Percentiles rank a stretch among this genome's conserved stretches.
These are phyloP conservation scores for human (Homo sapiens) DNA, from an alignment of 2,113 vertebrate species.

Conservation along the genomic window GRCh38 chr4:91562001-91562500, in stretches of 20 bases:
- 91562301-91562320: slow-evolving; percentile 51
- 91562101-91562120: background rate
- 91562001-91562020: slow-evolving; percentile 29
- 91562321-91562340: background rate
- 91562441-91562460: slow-evolving; percentile 24
- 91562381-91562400: background rate
- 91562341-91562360: slow-evolving; percentile 11
- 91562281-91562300: slow-evolving; percentile 62
- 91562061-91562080: background rate
- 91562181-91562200: background rate
- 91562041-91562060: background rate
- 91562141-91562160: background rate
- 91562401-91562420: slow-evolving; percentile 35
- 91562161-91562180: background rate
- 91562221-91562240: background rate
- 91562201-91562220: slow-evolving; percentile 5
- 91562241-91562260: background rate
- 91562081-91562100: background rate
- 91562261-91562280: background rate
- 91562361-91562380: background rate
- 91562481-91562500: slow-evolving; percentile 50
- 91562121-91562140: background rate
- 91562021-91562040: background rate
- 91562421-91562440: slow-evolving; percentile 36
- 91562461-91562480: background rate